Evolutionary conservation across 1,140 invertebrate genomes (phyloP).

Genomic region (Venustaconcha ellipsiformis): DNA sequence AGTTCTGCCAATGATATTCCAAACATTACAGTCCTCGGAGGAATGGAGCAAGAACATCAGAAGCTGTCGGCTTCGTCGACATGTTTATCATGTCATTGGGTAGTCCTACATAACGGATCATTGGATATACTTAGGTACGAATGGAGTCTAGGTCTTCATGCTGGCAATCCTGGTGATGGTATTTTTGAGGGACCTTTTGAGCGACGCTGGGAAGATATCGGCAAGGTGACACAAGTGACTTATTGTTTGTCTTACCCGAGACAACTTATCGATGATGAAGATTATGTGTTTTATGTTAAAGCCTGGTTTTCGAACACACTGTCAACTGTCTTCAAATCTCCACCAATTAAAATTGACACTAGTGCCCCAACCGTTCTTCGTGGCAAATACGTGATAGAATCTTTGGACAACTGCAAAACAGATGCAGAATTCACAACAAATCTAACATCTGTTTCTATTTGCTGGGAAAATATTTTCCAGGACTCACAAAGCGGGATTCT

Average conservation of each 20-base stretch:
- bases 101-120: not conserved
- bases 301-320: slow-evolving; percentile 32
- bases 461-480: slow-evolving; percentile 42
- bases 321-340: slow-evolving; percentile 26
- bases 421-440: slow-evolving; percentile 40
- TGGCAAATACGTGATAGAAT: slow-evolving; percentile 34
- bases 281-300: slow-evolving; percentile 42
- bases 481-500: slow-evolving; percentile 37
- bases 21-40: slow-evolving; percentile 7
- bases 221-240: slow-evolving; percentile 18
- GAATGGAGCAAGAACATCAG: not conserved
- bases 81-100: slow-evolving; percentile 37
- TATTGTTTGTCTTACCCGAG: slow-evolving; percentile 33
- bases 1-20: not conserved
- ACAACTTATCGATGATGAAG: slow-evolving; percentile 9
- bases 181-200: slow-evolving; percentile 32
- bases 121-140: slow-evolving; percentile 31
- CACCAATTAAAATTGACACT: slow-evolving; percentile 30
- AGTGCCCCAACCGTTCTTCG: slow-evolving; percentile 31
- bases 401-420: slow-evolving; percentile 12
- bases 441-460: slow-evolving; percentile 21
- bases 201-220: slow-evolving; percentile 41
- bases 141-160: slow-evolving; percentile 40
- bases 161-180: slow-evolving; percentile 24
- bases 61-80: slow-evolving; percentile 24